Evolutionary conservation across 2,888 invertebrate species (phyloP), one percentile per base, ranked within the genome.

Genomic region (Rhamphomyia laevipes): DNA sequence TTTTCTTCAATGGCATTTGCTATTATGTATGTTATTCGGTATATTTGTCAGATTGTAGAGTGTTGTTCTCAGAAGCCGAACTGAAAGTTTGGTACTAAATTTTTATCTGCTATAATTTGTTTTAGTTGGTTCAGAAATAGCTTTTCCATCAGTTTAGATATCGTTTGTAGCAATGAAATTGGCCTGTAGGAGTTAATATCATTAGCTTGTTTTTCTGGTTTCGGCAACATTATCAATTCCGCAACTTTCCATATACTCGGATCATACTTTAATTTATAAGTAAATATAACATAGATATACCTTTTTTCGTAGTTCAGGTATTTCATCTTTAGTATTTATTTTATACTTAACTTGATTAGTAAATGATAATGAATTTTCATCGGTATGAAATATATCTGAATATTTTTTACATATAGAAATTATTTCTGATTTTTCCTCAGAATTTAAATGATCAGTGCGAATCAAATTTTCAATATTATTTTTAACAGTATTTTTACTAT

Each of bases 221-320:
- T 56, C 10, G 47, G 44, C 1, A 54, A 47, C 46, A 40, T 40
- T 7, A 40, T 40, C 13, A 40, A 4, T n/a, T 40, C 40, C 10
- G 40, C 16, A n/a, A 40, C 40, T 40, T 60, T 59, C 55, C 58
- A 59, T 41, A 53, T 43, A 2, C n/a, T 45, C 1, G 57, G 58
- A 3, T 53, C 50, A n/a, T 54, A 51, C 1, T 45, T 43, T 21
- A 54, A n/a, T n/a, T n/a, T n/a, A n/a, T 21, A 21, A 21, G 21
- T 5, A 21, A 21, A 21, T 3, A 4, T 21, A 21, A 21, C 21
- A 21, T 21, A 21, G 21, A 21, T 21, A 21, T 31, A 12, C 10
- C 31, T 9, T 31, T 31, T 31, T 13, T 31, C 10, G 31, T n/a
- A n/a, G n/a, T n/a, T n/a, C n/a, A n/a, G n/a, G n/a, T n/a, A n/a